A percentile compares a stretch with the other conserved stretches of the same genome.
Conservation (phyloP, 92 coral and sea anemone species). For the Bergia puertoricense region DNA sequence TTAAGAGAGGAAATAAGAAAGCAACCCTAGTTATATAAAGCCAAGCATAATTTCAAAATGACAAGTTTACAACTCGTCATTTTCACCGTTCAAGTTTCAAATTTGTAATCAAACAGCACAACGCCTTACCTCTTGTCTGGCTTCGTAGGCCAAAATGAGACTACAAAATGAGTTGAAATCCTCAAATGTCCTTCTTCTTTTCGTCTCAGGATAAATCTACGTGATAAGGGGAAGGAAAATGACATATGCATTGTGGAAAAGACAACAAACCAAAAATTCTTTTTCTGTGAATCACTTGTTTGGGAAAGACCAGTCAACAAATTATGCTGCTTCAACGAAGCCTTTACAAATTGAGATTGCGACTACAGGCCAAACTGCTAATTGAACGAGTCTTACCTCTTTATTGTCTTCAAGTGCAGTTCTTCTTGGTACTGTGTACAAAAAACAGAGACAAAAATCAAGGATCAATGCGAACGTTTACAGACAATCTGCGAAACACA, state of each 20-base stretch:
- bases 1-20: background rate
- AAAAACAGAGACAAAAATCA: slow-evolving; percentile 41
- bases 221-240: background rate
- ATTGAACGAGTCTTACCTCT: slow-evolving; percentile 57
- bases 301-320: slow-evolving; percentile 48
- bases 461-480: slow-evolving; percentile 23
- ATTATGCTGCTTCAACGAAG: slow-evolving; percentile 43
- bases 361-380: background rate
- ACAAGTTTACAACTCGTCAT: slow-evolving; percentile 3
- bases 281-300: slow-evolving; percentile 19
- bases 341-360: slow-evolving; percentile 35
- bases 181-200: slow-evolving; percentile 90
- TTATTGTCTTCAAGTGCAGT: slow-evolving; percentile 58
- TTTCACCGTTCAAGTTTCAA: slow-evolving; percentile 30
- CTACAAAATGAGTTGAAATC: slow-evolving; percentile 99
- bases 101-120: slow-evolving; percentile 28
- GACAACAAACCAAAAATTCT: background rate
- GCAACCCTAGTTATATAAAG: background rate
- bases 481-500: slow-evolving; percentile 37
- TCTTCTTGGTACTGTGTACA: slow-evolving; percentile 69
- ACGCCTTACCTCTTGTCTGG: slow-evolving; percentile 87
- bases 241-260: background rate
- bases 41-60: slow-evolving; percentile 1
- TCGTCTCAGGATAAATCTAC: slow-evolving; percentile 86
- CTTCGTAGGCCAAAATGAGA: slow-evolving; percentile 97